Evolutionary conservation across 2,797 vertebrate genomes (phyloP), one percentile per base, ranked within the genome.

Genomic region (Mionectes olivaceus): DNA sequence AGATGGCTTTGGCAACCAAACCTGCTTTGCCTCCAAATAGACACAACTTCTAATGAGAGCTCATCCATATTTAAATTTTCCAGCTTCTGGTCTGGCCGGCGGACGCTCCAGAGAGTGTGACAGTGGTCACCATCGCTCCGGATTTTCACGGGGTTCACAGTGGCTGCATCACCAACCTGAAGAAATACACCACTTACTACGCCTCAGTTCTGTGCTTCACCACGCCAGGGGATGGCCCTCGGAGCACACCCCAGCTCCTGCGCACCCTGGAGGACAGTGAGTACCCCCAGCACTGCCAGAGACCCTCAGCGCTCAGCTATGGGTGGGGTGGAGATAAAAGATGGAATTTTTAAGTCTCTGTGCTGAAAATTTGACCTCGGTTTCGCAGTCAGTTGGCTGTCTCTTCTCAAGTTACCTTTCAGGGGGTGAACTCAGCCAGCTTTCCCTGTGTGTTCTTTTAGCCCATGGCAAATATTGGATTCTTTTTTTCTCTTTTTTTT

Each of bases 181-280:
- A 94, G 97, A 99, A 99, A 86, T 99, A 99, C 94, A 99, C 98
- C 17, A 93, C 98, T 70, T 99, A 99, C 96, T 98, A 98, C 18
- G 98, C 99, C 1, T 98, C 99, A 0, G 98, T 98, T 37, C 98
- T 99, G 76, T 99, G 99, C 83, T 99, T 99, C 96, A 99, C 99
- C 43, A 99, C 99, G 0, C 99, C 99, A 0, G 99, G 99, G 7
- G 98, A 99, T 0, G 99, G 99, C 22, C 99, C 99, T 4, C 98
- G 97, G 3, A 99, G 99, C 93, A 11, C 96, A 0, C 98, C 99
- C 4, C 98, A 98, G 93, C 98, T 99, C 30, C 77, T 99, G 83
- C 95, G 98, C 97, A 99, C 99, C 3, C 98, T 99, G 1, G 99
- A 99, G 71, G 99, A 99, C 97, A 98, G 99, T 99, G 97, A 99